Conservation (phyloP, 1,140 invertebrate species). For the Tetranychus urticae region DNA sequence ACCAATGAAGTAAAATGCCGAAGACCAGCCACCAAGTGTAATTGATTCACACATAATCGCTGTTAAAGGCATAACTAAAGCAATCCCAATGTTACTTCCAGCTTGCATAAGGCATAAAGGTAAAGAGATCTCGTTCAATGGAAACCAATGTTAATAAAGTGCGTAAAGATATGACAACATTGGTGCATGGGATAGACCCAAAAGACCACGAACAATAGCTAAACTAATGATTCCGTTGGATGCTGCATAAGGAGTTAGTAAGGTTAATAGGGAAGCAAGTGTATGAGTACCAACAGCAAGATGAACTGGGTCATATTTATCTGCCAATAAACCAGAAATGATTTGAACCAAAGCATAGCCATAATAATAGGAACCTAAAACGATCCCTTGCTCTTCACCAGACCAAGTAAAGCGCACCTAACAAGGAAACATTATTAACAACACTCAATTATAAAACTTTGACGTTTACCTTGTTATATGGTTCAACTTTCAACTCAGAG, state of each 20-base stretch:
- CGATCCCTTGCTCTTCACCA: constrained; percentile 20
- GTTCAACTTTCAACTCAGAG: too few relatives aligned
- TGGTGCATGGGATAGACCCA: not conserved
- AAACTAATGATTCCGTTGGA: not conserved
- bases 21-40: too few relatives aligned
- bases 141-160: not conserved
- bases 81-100: too few relatives aligned
- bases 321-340: constrained; percentile 49
- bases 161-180: not conserved
- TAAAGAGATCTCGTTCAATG: not conserved
- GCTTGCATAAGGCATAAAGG: too few relatives aligned
- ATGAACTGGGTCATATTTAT: constrained; percentile 23
- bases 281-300: not conserved
- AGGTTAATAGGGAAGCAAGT: not conserved
- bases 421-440: too few relatives aligned
- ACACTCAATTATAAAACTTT: too few relatives aligned
- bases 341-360: constrained; percentile 59
- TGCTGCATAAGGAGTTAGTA: not conserved
- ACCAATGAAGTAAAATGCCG: too few relatives aligned
- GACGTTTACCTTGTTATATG: too few relatives aligned
- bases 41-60: too few relatives aligned
- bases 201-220: not conserved
- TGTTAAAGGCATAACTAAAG: too few relatives aligned
- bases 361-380: constrained; percentile 61
- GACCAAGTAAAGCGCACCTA: too few relatives aligned